A percentile compares a stretch with the other conserved stretches of the same genome.
Conservation (phyloP, 2,113 vertebrate species). For the Cyrtonyx montezumae region DNA sequence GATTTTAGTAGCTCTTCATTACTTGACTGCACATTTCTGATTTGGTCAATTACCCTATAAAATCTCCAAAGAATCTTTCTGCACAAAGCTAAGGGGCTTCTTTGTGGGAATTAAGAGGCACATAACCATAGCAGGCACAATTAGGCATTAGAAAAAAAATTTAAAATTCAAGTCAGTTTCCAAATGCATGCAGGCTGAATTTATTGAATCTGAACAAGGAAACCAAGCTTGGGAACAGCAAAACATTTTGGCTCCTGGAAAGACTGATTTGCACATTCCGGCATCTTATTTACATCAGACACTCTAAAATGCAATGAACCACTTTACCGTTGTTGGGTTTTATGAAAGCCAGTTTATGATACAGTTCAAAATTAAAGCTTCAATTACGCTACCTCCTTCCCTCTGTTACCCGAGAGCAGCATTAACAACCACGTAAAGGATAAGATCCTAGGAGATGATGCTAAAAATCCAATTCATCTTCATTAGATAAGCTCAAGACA, state of each 20-base stretch:
- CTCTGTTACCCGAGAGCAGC: background rate
- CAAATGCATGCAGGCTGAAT: background rate
- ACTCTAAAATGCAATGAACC: conserved; percentile 21
- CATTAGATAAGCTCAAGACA: background rate
- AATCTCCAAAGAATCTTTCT: background rate
- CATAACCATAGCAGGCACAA: background rate
- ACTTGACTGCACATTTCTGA: background rate
- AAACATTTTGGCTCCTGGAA: conserved; percentile 18
- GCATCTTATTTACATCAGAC: conserved; percentile 19
- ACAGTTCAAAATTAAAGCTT: conserved; percentile 31
- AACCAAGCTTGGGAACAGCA: background rate
- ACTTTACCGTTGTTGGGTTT: background rate
- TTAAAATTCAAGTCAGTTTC: conserved; percentile 12
- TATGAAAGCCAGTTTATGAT: conserved; percentile 23
- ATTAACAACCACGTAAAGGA: background rate
- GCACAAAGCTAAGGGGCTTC: background rate
- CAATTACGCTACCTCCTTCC: background rate
- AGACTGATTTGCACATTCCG: background rate
- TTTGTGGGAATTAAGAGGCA: conserved; percentile 8
- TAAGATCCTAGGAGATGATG: background rate
- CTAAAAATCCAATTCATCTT: background rate
- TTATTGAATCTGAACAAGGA: conserved; percentile 15
- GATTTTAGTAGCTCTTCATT: background rate
- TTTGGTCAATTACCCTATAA: conserved; percentile 21
- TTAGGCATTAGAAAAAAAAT: conserved; percentile 15